Conservation (phyloP, 92 coral and sea anemone genomes). For the Scolanthus callimorphus region DNA sequence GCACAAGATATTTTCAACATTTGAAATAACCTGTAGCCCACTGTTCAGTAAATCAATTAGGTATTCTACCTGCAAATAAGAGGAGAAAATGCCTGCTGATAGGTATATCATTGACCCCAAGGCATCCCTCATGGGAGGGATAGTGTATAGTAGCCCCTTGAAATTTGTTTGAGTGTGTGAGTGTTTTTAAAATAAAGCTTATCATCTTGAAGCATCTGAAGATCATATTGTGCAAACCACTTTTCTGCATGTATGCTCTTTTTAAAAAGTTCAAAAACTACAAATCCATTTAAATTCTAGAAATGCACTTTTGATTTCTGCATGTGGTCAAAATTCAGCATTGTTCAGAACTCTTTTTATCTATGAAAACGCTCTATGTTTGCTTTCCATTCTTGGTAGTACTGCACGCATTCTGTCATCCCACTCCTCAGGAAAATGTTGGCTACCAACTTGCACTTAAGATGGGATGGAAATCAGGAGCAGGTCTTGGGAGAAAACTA, state of each 20-base stretch:
- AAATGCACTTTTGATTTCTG: neutral
- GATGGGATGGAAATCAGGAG: conserved; percentile 94
- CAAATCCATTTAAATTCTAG: no score
- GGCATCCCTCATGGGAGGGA: no score
- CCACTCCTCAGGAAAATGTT: conserved; percentile 93
- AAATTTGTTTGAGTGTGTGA: no score
- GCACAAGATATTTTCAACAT: no score
- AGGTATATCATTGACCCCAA: no score
- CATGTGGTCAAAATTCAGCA: neutral
- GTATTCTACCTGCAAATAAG: no score
- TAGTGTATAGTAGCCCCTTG: no score
- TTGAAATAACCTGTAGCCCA: no score
- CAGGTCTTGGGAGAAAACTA: conserved; percentile 85
- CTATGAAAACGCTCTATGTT: conserved; percentile 5
- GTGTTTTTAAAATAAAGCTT: no score
- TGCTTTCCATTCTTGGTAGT: conserved; percentile 86
- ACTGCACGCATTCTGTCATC: conserved; percentile 93
- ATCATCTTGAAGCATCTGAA: conserved; percentile 2
- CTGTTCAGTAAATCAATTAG: no score
- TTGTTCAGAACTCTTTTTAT: neutral
- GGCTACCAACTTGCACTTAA: conserved; percentile 94
- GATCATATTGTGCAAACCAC: neutral
- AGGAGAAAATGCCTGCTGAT: no score
- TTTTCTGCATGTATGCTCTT: neutral
- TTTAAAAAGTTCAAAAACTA: no score